Percentiles rank a stretch among this genome's conserved stretches.
phyloP scores from a whole-genome alignment of 64 coral and sea anemone species.

The Montipora cactus region DNA sequence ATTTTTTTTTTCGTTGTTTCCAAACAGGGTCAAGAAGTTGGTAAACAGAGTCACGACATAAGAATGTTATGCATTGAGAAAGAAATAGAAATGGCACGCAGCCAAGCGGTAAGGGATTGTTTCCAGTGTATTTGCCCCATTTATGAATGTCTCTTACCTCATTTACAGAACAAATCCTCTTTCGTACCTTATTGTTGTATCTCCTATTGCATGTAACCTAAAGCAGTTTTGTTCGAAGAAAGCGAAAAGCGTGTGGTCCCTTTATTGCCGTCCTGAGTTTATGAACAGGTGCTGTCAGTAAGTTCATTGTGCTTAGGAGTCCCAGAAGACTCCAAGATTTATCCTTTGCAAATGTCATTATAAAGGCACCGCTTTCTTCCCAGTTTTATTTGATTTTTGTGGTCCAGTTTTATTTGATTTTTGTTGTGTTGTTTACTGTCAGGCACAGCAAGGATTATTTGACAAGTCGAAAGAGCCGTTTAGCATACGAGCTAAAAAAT shows the following conservation, averaged over 20 bases:
- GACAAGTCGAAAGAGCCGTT: constrained; percentile 98
- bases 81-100: constrained; percentile 91
- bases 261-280: too few species aligned
- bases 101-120: constrained; percentile 65
- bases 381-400: too few species aligned
- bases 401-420: background rate
- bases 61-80: constrained; percentile 97
- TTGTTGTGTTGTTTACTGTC: background rate
- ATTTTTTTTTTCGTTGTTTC: background rate
- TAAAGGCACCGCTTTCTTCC: background rate
- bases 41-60: constrained; percentile 85
- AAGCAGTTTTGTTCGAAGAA: too few species aligned
- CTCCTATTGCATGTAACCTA: too few species aligned
- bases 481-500: constrained; percentile 95
- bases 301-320: too few species aligned
- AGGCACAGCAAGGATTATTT: constrained; percentile 82
- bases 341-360: too few species aligned
- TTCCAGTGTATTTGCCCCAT: background rate
- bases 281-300: too few species aligned
- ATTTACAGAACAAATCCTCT: too few species aligned
- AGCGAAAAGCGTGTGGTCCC: too few species aligned
- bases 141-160: background rate
- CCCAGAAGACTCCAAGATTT: too few species aligned
- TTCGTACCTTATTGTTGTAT: background rate
- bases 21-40: constrained; percentile 88